A percentile compares a stretch with the other conserved stretches of the same genome.
Conservation (phyloP, 2,888 invertebrate genomes). For the Nycteola revayana region DNA sequence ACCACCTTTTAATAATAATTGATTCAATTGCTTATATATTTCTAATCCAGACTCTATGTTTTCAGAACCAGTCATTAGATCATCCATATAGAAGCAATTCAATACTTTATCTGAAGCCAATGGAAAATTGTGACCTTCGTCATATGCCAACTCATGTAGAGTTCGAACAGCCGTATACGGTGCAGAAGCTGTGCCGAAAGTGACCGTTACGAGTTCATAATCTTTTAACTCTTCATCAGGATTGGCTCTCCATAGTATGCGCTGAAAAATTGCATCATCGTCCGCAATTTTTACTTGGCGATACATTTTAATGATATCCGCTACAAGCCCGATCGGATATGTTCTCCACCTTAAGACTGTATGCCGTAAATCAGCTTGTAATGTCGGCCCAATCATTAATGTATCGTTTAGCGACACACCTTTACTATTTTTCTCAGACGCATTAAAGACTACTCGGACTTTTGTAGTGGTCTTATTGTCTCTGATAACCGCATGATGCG, state of each 20-base stretch:
- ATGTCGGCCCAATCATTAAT: slow-evolving; percentile 9
- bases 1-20: slow-evolving; percentile 4
- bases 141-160: slow-evolving; percentile 5
- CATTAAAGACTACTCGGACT: slow-evolving; percentile 3
- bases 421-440: slow-evolving; percentile 7
- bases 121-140: slow-evolving; percentile 5
- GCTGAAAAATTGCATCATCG: slow-evolving; percentile 9
- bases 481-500: slow-evolving; percentile 39
- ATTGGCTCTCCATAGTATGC: slow-evolving; percentile 4
- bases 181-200: slow-evolving; percentile 11
- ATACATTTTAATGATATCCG: slow-evolving; percentile 17
- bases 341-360: slow-evolving; percentile 6
- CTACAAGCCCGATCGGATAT: slow-evolving; percentile 3
- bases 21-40: slow-evolving; percentile 4
- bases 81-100: slow-evolving; percentile 10
- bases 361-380: slow-evolving; percentile 10
- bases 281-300: slow-evolving; percentile 7
- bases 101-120: slow-evolving; percentile 1
- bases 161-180: slow-evolving; percentile 7
- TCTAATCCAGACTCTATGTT: slow-evolving; percentile 1
- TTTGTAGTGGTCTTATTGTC: slow-evolving; percentile 18
- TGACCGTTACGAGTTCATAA: slow-evolving; percentile 2
- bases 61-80: slow-evolving; percentile 4
- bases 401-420: slow-evolving; percentile 10
- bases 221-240: background rate